phyloP scores from a whole-genome alignment of 2,113 vertebrate species.

The Hemichromis elongatus region DNA sequence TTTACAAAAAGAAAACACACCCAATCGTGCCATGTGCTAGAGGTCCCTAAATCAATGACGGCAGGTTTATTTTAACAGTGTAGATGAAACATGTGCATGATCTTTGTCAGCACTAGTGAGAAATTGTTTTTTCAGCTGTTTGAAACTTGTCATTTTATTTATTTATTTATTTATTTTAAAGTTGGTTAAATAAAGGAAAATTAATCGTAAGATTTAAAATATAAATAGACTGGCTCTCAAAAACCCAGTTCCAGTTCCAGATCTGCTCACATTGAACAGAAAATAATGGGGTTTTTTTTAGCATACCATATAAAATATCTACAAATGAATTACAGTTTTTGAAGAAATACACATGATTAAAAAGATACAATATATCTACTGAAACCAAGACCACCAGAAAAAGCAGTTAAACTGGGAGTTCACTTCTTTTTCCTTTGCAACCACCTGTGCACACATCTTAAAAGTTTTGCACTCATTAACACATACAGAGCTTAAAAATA shows the following conservation, averaged over 20 bases:
- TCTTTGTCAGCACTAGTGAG: neutral
- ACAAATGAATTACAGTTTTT: neutral
- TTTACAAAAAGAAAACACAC: neutral
- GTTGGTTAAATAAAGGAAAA: slow-evolving; percentile 3
- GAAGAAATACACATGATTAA: neutral
- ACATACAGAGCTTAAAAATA: neutral
- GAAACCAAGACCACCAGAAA: slow-evolving; percentile 21
- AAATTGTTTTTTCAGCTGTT: slow-evolving; percentile 41
- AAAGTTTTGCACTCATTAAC: slow-evolving; percentile 12
- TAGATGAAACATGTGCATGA: neutral
- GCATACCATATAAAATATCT: neutral
- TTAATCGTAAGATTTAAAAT: neutral
- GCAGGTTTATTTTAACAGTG: neutral
- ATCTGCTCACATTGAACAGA: neutral
- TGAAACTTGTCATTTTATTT: neutral
- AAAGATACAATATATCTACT: neutral
- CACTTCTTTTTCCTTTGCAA: slow-evolving; percentile 9
- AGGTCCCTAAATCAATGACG: neutral
- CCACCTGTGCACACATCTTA: slow-evolving; percentile 54
- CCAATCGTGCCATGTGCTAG: neutral
- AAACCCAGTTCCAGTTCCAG: neutral
- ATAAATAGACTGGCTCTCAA: neutral
- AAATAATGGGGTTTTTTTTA: neutral
- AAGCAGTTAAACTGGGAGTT: slow-evolving; percentile 7
- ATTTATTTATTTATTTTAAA: neutral